Evolutionary conservation across 2,797 vertebrate genomes (phyloP), one percentile per base, ranked within the genome.

Genomic region (Cyprinella venusta): DNA sequence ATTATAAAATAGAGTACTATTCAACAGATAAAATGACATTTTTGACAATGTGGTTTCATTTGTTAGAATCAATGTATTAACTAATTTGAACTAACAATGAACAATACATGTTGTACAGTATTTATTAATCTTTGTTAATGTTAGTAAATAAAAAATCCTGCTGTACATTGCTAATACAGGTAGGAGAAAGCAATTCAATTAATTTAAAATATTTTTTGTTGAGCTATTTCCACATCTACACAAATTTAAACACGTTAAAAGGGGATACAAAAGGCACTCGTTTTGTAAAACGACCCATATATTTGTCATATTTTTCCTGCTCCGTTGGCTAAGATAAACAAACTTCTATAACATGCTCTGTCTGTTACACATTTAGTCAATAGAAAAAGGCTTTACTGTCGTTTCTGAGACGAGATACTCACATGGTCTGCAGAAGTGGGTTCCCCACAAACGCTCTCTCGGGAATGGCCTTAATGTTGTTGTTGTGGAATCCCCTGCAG

Each of bases 361-460:
- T 80, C 36, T 40, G 18, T 54, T 40, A 64, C 52, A 36, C 16
- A 54, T 77, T 83, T 26, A 63, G 76, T 83, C 74, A 70, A 61
- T 52, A 83, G 2, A 50, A 40, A 83, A 61, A 24, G 30, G 10
- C 15, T 67, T 59, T 61, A 48, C 36, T 59, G 45, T 50, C 30
- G 6, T 52, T 36, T 21, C 45, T 68, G 77, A 30, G 65, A 54
- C 19, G 15, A 65, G 26, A 78, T 67, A 91, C 96, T 97, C 93
- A 98, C 97, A 98, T 97, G 69, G 97, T 97, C 91, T 98, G 97
- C 64, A 99, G 96, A 68, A 97, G 95, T 45, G 96, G 97, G 90
- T 98, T 99, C 87, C 97, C 97, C 92, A 95, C 92, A 86, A 99
- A 99, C 26, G 97, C 97, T 2, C 94, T 95, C 91, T 98, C 97